A percentile compares a stretch with the other conserved stretches of the same genome.
phyloP scores from a whole-genome alignment of 2,888 invertebrate species.

The Diabrotica balteata region DNA sequence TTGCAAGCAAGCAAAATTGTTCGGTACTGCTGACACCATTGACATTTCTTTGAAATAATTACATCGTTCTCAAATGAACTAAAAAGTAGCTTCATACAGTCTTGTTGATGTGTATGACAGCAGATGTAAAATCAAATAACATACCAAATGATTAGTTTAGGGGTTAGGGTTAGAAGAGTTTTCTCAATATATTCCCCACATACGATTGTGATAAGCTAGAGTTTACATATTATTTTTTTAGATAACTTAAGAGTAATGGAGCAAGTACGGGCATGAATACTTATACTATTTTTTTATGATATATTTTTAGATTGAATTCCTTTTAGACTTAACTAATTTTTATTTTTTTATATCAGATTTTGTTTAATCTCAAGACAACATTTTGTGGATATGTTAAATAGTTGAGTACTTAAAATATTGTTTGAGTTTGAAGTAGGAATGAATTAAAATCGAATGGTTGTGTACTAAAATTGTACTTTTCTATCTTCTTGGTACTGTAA shows the following conservation, averaged over 20 bases:
- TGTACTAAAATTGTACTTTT: too few species aligned
- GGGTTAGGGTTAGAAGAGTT: constrained; percentile 8
- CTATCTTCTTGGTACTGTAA: too few species aligned
- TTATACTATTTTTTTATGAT: not conserved
- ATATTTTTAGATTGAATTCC: too few species aligned
- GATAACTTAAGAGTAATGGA: constrained; percentile 6
- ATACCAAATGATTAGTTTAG: constrained; percentile 22
- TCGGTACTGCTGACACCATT: too few species aligned
- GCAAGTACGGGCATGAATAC: constrained; percentile 13
- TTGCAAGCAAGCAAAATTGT: too few species aligned
- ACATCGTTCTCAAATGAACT: not conserved
- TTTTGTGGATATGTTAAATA: too few species aligned
- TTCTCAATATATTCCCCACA: constrained; percentile 21
- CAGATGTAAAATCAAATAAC: constrained; percentile 13
- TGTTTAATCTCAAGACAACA: too few species aligned
- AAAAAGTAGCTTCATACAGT: constrained; percentile 4
- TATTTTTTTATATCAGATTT: too few species aligned
- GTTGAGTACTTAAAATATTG: too few species aligned
- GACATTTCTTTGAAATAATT: not conserved
- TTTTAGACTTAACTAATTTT: too few species aligned
- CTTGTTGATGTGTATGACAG: not conserved
- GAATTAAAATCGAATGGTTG: too few species aligned
- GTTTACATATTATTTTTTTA: constrained; percentile 16
- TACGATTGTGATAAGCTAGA: constrained; percentile 30
- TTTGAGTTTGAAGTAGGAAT: too few species aligned